Percentiles rank a stretch among this genome's conserved stretches.
Conservation (phyloP, 2,888 invertebrate species). For the Phoronis australis region DNA sequence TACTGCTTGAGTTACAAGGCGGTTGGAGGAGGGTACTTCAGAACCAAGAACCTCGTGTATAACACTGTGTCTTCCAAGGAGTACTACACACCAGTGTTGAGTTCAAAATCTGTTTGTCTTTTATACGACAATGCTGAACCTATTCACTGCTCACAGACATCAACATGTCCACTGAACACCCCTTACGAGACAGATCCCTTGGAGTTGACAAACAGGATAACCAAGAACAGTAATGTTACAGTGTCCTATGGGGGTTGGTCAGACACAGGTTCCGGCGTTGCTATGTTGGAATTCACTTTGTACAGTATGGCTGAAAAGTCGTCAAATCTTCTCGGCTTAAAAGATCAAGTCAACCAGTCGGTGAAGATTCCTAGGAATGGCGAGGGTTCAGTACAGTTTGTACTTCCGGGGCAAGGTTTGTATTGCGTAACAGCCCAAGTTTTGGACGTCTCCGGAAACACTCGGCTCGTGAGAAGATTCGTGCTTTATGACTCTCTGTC, state of each 20-base stretch:
- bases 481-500: neutral
- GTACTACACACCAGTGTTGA: neutral
- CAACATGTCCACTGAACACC: neutral
- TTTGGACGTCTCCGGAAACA: neutral
- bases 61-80: neutral
- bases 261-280: conserved; percentile 15
- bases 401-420: no score
- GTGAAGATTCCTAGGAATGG: no score
- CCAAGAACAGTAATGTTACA: neutral
- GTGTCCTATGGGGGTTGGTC: conserved; percentile 14
- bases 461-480: neutral
- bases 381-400: no score
- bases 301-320: no score
- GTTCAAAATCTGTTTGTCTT: conserved; percentile 1
- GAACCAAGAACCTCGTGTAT: neutral
- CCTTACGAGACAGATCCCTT: no score
- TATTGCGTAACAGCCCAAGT: conserved; percentile 12
- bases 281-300: conserved; percentile 18
- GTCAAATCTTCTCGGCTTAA: no score
- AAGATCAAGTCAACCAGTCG: no score
- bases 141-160: conserved; percentile 1
- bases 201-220: neutral
- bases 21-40: neutral
- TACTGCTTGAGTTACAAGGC: neutral
- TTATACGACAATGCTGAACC: conserved; percentile 2